Evolutionary conservation across 37 sponge, comb jelly and placozoan genomes (phyloP).

Genomic region (Oopsacas minuta): DNA sequence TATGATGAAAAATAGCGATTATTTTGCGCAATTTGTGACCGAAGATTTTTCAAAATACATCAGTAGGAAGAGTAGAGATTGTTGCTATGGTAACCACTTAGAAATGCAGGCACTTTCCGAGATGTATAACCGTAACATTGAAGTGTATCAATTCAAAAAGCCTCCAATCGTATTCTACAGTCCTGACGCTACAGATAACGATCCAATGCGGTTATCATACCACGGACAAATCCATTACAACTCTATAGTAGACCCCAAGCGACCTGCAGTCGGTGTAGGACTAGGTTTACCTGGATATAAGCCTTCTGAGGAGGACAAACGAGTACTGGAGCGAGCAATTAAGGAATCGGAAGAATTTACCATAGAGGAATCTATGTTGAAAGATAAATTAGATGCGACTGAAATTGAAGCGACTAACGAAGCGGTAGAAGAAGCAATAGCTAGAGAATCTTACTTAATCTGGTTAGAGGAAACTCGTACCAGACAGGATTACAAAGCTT

Average conservation of each 20-base stretch:
- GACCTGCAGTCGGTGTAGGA: conserved; percentile 83
- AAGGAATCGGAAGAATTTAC: conserved; percentile 55
- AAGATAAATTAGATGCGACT: conserved; percentile 55
- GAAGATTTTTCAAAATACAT: conserved; percentile 79
- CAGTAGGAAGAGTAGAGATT: conserved; percentile 67
- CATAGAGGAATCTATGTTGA: conserved; percentile 64
- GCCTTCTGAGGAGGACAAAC: conserved; percentile 80
- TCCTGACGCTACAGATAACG: conserved; percentile 82
- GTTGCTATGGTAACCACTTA: conserved; percentile 90
- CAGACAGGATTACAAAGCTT: conserved; percentile 17
- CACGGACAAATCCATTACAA: conserved; percentile 86
- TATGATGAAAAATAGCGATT: conserved; percentile 90
- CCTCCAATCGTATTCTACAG: conserved; percentile 87
- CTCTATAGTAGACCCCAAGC: conserved; percentile 77
- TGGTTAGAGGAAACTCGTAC: conserved; percentile 52
- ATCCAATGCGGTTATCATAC: conserved; percentile 83
- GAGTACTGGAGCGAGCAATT: conserved; percentile 31
- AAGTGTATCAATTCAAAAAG: conserved; percentile 78
- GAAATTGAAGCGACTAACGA: conserved; percentile 73
- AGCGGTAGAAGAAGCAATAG: conserved; percentile 81
- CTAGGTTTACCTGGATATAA: conserved; percentile 84
- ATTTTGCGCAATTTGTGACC: conserved; percentile 86
- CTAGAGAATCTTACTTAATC: conserved; percentile 71
- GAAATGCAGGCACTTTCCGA: conserved; percentile 99
- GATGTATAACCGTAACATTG: conserved; percentile 79